phyloP scores from a whole-genome alignment of 2,113 vertebrate species.

The Sinocyclocheilus grahami region DNA sequence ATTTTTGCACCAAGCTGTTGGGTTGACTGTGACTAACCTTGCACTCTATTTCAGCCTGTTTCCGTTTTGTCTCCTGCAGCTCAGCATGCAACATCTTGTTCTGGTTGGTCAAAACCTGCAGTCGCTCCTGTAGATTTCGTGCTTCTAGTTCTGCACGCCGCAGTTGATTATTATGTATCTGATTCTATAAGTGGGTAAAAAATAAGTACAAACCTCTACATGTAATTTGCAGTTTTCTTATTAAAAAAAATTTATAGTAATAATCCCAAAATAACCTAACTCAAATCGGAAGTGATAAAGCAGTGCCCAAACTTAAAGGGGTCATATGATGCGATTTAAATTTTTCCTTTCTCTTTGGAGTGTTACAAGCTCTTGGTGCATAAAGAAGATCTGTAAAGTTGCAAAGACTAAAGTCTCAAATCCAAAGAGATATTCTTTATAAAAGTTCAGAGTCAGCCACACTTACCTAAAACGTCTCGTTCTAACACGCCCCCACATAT shows the following conservation, averaged over 20 bases:
- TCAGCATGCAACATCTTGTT: constrained; percentile 88
- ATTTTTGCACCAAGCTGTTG: too few species aligned
- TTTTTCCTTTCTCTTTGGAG: too few species aligned
- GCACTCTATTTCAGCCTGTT: constrained; percentile 93
- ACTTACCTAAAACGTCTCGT: too few species aligned
- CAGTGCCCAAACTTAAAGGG: background rate
- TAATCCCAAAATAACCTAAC: background rate
- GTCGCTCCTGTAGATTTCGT: constrained; percentile 77
- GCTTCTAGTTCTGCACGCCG: constrained; percentile 88
- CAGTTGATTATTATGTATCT: constrained; percentile 93
- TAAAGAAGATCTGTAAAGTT: too few species aligned
- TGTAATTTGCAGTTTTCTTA: background rate
- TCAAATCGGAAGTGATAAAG: background rate
- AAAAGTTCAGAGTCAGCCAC: too few species aligned
- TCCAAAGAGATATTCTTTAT: too few species aligned
- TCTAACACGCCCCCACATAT: too few species aligned
- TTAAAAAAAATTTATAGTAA: too few species aligned
- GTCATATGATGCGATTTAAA: too few species aligned
- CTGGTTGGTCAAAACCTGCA: constrained; percentile 84
- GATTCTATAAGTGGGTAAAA: constrained; percentile 77
- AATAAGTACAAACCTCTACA: background rate
- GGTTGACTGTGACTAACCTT: constrained; percentile 72
- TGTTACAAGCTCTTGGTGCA: too few species aligned
- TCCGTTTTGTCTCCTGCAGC: constrained; percentile 87
- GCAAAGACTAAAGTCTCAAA: too few species aligned